Conservation (phyloP, 2,113 vertebrate genomes). For the Heliornis fulica region DNA sequence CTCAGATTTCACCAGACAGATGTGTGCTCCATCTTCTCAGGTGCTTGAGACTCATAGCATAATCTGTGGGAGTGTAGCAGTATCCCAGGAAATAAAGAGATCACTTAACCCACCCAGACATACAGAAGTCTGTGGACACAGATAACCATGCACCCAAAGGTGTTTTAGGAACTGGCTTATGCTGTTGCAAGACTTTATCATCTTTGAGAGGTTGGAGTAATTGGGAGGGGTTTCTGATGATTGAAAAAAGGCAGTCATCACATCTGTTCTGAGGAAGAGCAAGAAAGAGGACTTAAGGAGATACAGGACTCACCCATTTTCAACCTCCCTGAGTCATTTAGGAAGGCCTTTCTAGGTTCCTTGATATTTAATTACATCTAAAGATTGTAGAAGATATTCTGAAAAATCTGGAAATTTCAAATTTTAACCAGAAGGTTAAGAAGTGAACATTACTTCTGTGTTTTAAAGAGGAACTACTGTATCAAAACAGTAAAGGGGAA, state of each 20-base stretch:
- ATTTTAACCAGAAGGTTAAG: background rate
- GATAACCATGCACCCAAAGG: no score
- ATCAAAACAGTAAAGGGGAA: background rate
- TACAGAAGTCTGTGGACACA: background rate
- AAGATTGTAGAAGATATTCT: background rate
- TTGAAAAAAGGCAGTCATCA: background rate
- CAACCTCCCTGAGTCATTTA: background rate
- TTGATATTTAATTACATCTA: background rate
- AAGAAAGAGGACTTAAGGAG: background rate
- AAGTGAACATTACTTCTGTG: background rate
- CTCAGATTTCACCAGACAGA: background rate
- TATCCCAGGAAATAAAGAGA: background rate
- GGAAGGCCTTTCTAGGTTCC: background rate
- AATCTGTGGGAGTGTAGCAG: background rate
- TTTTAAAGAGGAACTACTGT: background rate
- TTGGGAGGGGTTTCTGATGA: background rate
- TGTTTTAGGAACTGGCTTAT: background rate
- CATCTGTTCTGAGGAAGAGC: background rate
- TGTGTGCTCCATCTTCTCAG: background rate
- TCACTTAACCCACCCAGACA: background rate
- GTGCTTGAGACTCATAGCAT: background rate
- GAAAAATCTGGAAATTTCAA: background rate
- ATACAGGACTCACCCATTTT: background rate
- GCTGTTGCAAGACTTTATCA: background rate
- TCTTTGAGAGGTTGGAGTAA: background rate